A percentile compares a stretch with the other conserved stretches of the same genome.
These are phyloP conservation scores for Notodonta ziczac DNA, from an alignment of 2,888 invertebrate species.

Conservation along the genomic window DNA sequence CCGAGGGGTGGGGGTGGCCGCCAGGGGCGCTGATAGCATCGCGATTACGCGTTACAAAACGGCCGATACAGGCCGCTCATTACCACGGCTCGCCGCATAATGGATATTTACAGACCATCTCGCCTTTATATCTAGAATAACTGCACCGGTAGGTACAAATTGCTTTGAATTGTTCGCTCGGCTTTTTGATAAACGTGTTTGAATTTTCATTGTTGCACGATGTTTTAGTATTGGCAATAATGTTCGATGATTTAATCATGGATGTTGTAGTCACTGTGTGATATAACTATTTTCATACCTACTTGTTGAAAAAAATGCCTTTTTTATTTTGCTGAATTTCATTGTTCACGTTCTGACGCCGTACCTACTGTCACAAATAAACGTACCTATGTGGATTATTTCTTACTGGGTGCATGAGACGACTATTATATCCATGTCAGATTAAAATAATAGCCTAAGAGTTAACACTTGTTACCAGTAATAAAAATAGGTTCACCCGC, in stretches of 20 bases:
- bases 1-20: constrained; percentile 28
- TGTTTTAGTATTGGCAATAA: background rate
- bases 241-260: background rate
- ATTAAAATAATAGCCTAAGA: too few relatives aligned
- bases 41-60: constrained; percentile 81
- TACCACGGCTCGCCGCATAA: constrained; percentile 67
- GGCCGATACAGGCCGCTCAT: constrained; percentile 72
- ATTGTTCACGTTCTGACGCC: too few relatives aligned
- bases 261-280: background rate
- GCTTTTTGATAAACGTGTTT: constrained; percentile 4
- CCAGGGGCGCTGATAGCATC: constrained; percentile 61
- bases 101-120: constrained; percentile 56
- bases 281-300: too few relatives aligned
- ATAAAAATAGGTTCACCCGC: too few relatives aligned
- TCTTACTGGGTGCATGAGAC: too few relatives aligned
- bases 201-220: constrained; percentile 4
- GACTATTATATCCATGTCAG: too few relatives aligned
- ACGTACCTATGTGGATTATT: too few relatives aligned
- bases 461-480: too few relatives aligned
- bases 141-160: constrained; percentile 5
- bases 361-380: too few relatives aligned
- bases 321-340: too few relatives aligned
- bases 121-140: constrained; percentile 19
- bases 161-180: constrained; percentile 5
- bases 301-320: too few relatives aligned